Evolutionary conservation across 2,888 invertebrate species (phyloP).

Genomic region (Chymomyza amoena): DNA sequence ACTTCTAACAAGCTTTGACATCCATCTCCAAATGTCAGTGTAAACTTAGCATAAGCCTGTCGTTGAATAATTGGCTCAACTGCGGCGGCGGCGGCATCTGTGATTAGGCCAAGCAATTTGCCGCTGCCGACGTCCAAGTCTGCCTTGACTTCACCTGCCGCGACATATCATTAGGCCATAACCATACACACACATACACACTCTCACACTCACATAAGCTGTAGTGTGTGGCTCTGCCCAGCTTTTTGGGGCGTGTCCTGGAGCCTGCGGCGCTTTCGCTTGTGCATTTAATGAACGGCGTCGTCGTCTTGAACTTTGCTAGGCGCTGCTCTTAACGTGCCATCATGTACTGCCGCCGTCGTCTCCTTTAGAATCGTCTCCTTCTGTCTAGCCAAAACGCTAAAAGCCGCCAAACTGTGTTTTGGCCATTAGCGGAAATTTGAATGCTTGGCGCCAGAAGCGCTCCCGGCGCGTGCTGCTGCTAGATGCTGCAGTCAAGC

Average conservation of each 20-base stretch:
- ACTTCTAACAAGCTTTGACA: neutral
- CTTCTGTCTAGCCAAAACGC: constrained; percentile 11
- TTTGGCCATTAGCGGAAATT: constrained; percentile 52
- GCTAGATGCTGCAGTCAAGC: neutral
- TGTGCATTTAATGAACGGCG: constrained; percentile 60
- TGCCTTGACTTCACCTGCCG: constrained; percentile 42
- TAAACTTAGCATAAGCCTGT: neutral
- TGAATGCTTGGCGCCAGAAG: constrained; percentile 64
- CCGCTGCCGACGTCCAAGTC: constrained; percentile 32
- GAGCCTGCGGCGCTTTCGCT: constrained; percentile 36
- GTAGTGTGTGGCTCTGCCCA: neutral
- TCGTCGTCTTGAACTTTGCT: constrained; percentile 57
- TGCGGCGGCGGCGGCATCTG: constrained; percentile 47
- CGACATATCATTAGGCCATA: constrained; percentile 56
- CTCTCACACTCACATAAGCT: too few species aligned
- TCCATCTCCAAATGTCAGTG: neutral
- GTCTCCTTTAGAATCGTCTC: constrained; percentile 16
- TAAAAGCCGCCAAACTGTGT: neutral
- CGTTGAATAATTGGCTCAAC: neutral
- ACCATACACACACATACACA: neutral
- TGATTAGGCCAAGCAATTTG: constrained; percentile 61
- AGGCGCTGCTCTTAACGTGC: constrained; percentile 1
- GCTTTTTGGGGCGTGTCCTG: constrained; percentile 52
- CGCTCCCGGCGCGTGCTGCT: constrained; percentile 54
- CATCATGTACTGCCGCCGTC: constrained; percentile 13